These are phyloP conservation scores for Mixornis gularis DNA, from an alignment of 2,113 vertebrate species.

Conservation along the genomic window DNA sequence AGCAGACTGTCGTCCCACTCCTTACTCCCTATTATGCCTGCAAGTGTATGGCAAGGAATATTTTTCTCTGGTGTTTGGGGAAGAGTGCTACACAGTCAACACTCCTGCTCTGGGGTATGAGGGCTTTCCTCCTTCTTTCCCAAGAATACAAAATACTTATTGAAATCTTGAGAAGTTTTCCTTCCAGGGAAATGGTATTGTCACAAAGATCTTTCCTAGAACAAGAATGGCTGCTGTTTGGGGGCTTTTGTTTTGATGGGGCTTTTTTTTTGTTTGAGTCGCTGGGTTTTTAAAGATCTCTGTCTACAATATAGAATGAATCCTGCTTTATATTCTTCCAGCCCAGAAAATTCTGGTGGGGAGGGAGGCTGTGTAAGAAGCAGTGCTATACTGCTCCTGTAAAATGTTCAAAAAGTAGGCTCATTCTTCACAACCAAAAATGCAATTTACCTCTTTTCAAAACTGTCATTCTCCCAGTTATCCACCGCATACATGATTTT, in stretches of 20 bases:
- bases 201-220: neutral
- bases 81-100: neutral
- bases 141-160: neutral
- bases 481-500: neutral
- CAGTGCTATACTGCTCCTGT: neutral
- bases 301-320: neutral
- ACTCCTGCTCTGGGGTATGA: neutral
- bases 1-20: neutral
- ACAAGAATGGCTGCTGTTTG: neutral
- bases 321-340: neutral
- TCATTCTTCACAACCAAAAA: neutral
- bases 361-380: neutral
- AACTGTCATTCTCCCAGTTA: neutral
- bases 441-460: neutral
- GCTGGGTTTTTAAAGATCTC: neutral
- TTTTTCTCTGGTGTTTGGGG: neutral
- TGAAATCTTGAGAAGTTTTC: neutral
- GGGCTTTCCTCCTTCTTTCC: neutral
- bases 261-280: neutral
- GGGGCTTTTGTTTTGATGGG: neutral
- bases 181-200: neutral
- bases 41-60: neutral
- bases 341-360: neutral
- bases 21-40: neutral
- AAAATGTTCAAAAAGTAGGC: neutral